phyloP scores from a whole-genome alignment of 2,888 invertebrate genomes.

The Cremastinae sp. region DNA sequence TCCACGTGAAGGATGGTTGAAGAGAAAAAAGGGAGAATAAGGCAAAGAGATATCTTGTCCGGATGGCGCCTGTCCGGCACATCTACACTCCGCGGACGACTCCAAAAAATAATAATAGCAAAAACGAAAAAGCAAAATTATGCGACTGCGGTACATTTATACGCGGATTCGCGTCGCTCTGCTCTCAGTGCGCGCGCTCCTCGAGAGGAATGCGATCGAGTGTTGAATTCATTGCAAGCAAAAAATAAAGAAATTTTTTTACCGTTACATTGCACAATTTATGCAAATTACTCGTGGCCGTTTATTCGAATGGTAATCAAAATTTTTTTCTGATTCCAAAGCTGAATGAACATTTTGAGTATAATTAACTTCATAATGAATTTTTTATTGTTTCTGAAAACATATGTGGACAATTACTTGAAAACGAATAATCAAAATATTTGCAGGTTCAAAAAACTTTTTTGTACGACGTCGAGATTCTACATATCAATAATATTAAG shows the following conservation, averaged over 20 bases:
- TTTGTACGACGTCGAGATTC: no score
- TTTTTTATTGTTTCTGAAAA: no score
- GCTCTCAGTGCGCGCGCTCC: conserved; percentile 8
- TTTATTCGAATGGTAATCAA: no score
- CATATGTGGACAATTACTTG: no score
- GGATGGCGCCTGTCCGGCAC: conserved; percentile 62
- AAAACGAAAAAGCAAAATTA: conserved; percentile 5
- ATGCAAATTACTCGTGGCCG: no score
- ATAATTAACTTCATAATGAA: no score
- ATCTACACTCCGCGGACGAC: conserved; percentile 24
- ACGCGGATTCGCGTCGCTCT: conserved; percentile 30
- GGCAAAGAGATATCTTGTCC: conserved; percentile 45
- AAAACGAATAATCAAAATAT: no score
- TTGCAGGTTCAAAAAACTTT: no score
- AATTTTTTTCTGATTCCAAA: no score
- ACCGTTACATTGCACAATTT: no score
- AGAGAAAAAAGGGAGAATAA: conserved; percentile 35
- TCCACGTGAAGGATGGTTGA: conserved; percentile 14
- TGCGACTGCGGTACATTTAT: conserved; percentile 14
- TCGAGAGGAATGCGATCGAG: conserved; percentile 47
- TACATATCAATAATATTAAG: no score
- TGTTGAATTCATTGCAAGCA: conserved; percentile 40
- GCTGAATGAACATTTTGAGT: no score
- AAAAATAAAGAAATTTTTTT: background rate
- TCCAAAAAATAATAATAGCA: conserved; percentile 2